These are phyloP conservation scores for Philotrypesis tridentata DNA, from an alignment of 1,140 invertebrate species.

Conservation along the genomic window DNA sequence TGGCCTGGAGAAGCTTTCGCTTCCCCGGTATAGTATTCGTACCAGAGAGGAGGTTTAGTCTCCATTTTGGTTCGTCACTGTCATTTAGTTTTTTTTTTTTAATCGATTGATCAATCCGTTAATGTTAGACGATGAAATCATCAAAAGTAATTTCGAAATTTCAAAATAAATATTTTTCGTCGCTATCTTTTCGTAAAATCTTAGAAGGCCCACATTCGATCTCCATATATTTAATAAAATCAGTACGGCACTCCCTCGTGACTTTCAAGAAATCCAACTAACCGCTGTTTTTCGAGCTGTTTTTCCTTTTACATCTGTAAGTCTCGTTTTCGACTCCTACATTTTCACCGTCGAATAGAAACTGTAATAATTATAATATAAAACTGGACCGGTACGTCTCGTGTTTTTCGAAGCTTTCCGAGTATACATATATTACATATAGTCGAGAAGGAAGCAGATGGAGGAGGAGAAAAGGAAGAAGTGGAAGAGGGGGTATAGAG, in stretches of 20 bases:
- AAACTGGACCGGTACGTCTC: slow-evolving; percentile 67
- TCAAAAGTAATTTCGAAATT: too few species aligned
- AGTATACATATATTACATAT: neutral
- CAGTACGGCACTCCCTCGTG: slow-evolving; percentile 38
- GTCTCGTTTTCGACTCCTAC: neutral
- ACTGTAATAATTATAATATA: slow-evolving; percentile 72
- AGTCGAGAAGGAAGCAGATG: slow-evolving; percentile 10
- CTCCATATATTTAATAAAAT: too few species aligned
- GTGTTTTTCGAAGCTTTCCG: neutral
- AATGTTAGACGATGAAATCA: too few species aligned
- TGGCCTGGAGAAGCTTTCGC: slow-evolving; percentile 53
- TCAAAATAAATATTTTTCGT: too few species aligned
- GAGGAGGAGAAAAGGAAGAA: slow-evolving; percentile 49
- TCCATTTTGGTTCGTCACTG: slow-evolving; percentile 44
- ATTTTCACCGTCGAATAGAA: slow-evolving; percentile 49
- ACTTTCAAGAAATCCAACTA: slow-evolving; percentile 65
- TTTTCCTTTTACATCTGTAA: neutral
- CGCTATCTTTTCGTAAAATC: too few species aligned
- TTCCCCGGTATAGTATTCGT: slow-evolving; percentile 11
- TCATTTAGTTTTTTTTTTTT: slow-evolving; percentile 17
- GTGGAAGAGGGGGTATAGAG: slow-evolving; percentile 40
- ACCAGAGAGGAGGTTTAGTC: slow-evolving; percentile 54
- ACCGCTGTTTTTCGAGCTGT: slow-evolving; percentile 45
- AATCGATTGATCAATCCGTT: neutral
- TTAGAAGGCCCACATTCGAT: too few species aligned